Evolutionary conservation across 2,888 invertebrate genomes (phyloP).

Genomic region (Rhorus exstirpatorius): DNA sequence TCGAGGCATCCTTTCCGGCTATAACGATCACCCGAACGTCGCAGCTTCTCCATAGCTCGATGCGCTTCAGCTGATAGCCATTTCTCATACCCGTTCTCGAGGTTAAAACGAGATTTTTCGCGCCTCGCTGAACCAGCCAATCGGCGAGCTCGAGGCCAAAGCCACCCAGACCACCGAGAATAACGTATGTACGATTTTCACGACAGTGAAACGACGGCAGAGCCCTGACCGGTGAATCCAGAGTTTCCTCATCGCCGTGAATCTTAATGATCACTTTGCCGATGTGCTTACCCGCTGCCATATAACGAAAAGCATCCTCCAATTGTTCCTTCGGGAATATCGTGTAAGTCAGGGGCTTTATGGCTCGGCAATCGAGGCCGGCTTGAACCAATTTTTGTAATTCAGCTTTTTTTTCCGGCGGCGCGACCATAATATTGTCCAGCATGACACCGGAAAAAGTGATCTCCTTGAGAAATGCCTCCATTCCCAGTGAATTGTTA

Average conservation of each 20-base stretch:
- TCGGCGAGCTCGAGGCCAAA: slow-evolving; percentile 96
- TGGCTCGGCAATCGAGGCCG: slow-evolving; percentile 90
- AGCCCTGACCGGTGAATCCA: slow-evolving; percentile 82
- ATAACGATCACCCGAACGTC: slow-evolving; percentile 91
- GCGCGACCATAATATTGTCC: slow-evolving; percentile 89
- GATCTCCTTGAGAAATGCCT: slow-evolving; percentile 90
- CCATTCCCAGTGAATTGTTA: slow-evolving; percentile 89
- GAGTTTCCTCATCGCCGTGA: slow-evolving; percentile 73
- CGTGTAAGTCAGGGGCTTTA: slow-evolving; percentile 90
- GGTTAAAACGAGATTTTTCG: slow-evolving; percentile 92
- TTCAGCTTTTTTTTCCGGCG: slow-evolving; percentile 87
- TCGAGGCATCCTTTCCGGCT: slow-evolving; percentile 90
- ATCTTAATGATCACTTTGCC: slow-evolving; percentile 89
- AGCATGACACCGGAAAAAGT: slow-evolving; percentile 93
- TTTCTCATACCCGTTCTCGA: slow-evolving; percentile 93
- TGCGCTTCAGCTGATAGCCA: slow-evolving; percentile 93
- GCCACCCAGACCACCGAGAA: slow-evolving; percentile 95
- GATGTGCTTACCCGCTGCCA: slow-evolving; percentile 92
- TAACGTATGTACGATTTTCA: slow-evolving; percentile 88
- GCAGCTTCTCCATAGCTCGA: slow-evolving; percentile 90
- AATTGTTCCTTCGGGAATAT: slow-evolving; percentile 90
- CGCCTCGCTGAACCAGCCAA: slow-evolving; percentile 95
- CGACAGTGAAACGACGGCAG: slow-evolving; percentile 87
- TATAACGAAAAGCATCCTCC: slow-evolving; percentile 91
- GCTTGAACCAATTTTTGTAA: slow-evolving; percentile 88